Base-by-base conservation (phyloP, 2,888 invertebrate genomes). In the Oscheius myriophilus region DNA sequence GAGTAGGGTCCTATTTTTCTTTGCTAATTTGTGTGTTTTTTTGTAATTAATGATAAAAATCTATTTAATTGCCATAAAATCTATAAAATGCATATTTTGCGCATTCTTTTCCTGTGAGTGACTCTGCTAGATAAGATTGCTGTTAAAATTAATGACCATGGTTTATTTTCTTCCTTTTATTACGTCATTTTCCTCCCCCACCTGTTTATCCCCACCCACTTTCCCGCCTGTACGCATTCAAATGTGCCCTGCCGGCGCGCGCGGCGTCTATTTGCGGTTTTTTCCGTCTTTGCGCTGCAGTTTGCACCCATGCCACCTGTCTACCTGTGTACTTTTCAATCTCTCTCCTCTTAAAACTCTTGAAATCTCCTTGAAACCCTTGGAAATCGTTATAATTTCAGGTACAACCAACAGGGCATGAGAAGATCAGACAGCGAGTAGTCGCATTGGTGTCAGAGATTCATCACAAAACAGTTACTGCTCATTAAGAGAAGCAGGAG, bases 361-460 rank as follows among this genome's bases (percentile, higher is more conserved):
- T 33, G 33, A 33, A 33, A 33, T 33, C 33, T 9, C 9, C 33
- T 33, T 33, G 33, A 33, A 33, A 33, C 26, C 3, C 16, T 53
- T 53, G 14, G 14, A 25, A 16, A 6, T 16, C 16, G 4, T 53
- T 9, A 23, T 52, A 21, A 2, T 65, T 67, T 18, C 67, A 67
- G 67, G 67, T 67, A 67, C 67, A 61, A 67, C 67, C 67, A 52
- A 59, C 67, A 46, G 67, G 67, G 67, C 53, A 67, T 67, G 67
- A 51, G 42, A 61, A 67, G 67, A 61, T 52, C 61, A 23, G 49
- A 25, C 61, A 49, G 46, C 46, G 46, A 33, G 61, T 49, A 39
- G 18, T 26, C 26, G n/a, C 16, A 23, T 16, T 54, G 39, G 57
- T 57, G 21, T 57, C 43, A 43, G 42, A 41, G 42, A 9, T 23